Base-by-base conservation (phyloP, 2,113 vertebrate genomes). In the Athene cunicularia region DNA sequence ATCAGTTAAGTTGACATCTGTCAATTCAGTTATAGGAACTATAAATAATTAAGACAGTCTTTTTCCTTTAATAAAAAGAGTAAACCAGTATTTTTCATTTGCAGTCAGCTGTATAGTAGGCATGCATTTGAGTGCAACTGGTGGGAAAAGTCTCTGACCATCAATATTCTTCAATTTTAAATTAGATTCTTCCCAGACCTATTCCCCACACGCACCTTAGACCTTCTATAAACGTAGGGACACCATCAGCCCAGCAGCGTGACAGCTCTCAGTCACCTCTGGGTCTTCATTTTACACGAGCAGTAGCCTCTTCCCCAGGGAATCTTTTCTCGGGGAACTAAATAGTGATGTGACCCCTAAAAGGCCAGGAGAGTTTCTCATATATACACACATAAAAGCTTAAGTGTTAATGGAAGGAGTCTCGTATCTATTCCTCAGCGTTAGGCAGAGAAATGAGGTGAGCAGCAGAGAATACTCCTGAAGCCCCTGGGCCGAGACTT, bases 41-140 rank as follows among this genome's bases (percentile, higher is more conserved):
- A 98, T 98, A 98, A 98, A 98, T 98, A 98, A 98, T 97, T 97
- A 96, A 98, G 97, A 98, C 96, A 95, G 91, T 96, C 90, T 90
- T 97, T 88, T 94, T 98, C 68, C 95, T 97, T 93, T 90, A 94
- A 91, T 96, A 97, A 94, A 85, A 97, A 93, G 97, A 98, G 97
- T 97, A 98, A 98, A 98, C 98, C 97, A 88, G 95, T 60, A 88
- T 88, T 88, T 90, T 96, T 89, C 97, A 88, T 59, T 97, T 97
- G 93, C 95, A 97, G 96, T 85, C 98, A 95, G 95, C 93, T 96
- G 94, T 22, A 86, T 41, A 83, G 91, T 32, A 45, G 94, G 90
- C 97, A 97, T 92, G 97, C 97, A 67, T 92, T 94, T 56, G 85
- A 96, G 97, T 96, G 91, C 96, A 94, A 81, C 77, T 14, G 47